Percentiles rank a stretch among this genome's conserved stretches.
phyloP scores from a whole-genome alignment of 2,888 invertebrate genomes.

The Diadromus collaris region DNA sequence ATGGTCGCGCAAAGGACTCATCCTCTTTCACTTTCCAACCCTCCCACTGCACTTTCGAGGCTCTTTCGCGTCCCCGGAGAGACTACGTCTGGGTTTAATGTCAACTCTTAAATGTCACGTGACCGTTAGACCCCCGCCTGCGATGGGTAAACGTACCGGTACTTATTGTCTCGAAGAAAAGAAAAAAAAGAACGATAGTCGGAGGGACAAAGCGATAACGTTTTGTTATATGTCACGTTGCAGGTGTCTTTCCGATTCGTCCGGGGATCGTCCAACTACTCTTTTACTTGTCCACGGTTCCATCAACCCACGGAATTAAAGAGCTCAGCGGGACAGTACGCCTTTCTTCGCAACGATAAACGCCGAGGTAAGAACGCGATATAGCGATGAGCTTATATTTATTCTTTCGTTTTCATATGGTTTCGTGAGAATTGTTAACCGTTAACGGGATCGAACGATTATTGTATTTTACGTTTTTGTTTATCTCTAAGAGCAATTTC shows the following conservation, averaged over 20 bases:
- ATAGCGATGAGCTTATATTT: neutral
- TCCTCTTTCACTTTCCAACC: conserved; percentile 40
- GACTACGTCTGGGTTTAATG: conserved; percentile 72
- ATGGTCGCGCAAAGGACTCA: conserved; percentile 55
- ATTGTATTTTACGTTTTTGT: neutral
- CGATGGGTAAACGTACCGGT: conserved; percentile 53
- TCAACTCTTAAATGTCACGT: conserved; percentile 78
- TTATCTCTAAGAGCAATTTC: neutral
- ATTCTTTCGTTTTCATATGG: neutral
- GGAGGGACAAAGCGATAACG: conserved; percentile 63
- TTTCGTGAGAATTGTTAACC: neutral
- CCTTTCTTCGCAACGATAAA: neutral
- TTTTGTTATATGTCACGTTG: conserved; percentile 64
- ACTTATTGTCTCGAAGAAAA: conserved; percentile 65
- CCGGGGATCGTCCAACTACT: conserved; percentile 23
- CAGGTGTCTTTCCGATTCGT: conserved; percentile 55
- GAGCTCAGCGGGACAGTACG: neutral
- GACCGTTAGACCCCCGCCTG: conserved; percentile 64
- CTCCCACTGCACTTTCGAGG: conserved; percentile 53
- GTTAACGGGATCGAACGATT: neutral
- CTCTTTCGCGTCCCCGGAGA: conserved; percentile 49
- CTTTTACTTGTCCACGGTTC: conserved; percentile 38
- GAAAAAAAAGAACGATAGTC: conserved; percentile 40
- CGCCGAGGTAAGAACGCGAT: conserved; percentile 16
- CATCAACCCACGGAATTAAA: conserved; percentile 32